Evolutionary conservation across 2,113 vertebrate genomes (phyloP).

Genomic region (Arenaria interpres): DNA sequence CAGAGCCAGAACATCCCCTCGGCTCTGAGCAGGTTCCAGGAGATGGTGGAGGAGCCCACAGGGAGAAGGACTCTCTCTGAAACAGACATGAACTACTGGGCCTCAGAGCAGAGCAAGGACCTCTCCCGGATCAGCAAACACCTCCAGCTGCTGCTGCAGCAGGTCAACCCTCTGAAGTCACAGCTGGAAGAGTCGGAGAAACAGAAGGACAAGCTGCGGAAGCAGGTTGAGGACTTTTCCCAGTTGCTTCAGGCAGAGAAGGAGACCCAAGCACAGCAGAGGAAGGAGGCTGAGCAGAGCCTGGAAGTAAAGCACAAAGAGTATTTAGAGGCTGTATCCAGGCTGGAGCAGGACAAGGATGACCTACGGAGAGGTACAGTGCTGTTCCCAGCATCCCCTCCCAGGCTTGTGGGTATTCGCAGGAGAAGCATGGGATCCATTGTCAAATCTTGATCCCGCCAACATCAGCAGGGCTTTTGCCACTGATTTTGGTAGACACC

Average conservation of each 20-base stretch:
- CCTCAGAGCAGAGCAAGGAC: constrained; percentile 84
- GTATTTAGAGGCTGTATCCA: constrained; percentile 54
- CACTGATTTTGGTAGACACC: neutral
- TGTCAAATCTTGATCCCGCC: neutral
- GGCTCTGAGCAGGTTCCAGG: constrained; percentile 79
- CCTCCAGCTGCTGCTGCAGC: constrained; percentile 78
- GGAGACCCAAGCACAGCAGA: constrained; percentile 58
- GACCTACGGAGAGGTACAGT: constrained; percentile 76
- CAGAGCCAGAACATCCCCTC: constrained; percentile 87
- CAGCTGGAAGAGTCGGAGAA: constrained; percentile 68
- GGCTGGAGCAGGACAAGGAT: constrained; percentile 72
- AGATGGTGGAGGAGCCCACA: constrained; percentile 68
- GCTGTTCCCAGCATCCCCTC: neutral
- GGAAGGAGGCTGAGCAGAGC: constrained; percentile 69
- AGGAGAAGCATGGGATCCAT: neutral
- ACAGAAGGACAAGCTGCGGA: constrained; percentile 70
- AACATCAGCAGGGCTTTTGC: neutral
- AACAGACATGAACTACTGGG: constrained; percentile 83
- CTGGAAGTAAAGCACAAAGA: constrained; percentile 64
- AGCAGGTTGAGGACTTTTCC: constrained; percentile 63
- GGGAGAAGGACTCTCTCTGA: constrained; percentile 76
- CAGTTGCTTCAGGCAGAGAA: constrained; percentile 68
- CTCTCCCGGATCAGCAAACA: constrained; percentile 82
- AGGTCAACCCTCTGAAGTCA: constrained; percentile 76
- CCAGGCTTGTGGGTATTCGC: rapidly evolving